phyloP scores from a whole-genome alignment of 2,797 vertebrate species.

The Chiloscyllium punctatum region DNA sequence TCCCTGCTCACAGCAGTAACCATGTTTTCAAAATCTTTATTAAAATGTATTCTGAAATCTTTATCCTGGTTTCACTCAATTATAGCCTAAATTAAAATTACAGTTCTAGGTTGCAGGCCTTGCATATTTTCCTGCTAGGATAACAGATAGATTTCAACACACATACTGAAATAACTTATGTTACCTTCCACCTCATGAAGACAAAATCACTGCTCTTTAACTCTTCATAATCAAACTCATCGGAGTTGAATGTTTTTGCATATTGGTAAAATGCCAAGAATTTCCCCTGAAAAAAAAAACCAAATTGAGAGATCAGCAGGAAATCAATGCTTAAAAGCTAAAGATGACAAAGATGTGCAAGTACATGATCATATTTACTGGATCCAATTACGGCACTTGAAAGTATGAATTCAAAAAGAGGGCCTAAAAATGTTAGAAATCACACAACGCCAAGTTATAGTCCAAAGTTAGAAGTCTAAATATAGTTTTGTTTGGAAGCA shows the following conservation, averaged over 20 bases:
- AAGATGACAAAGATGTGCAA: background rate
- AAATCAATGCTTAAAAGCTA: background rate
- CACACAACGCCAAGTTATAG: too few relatives aligned
- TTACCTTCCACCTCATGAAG: slow-evolving; percentile 99
- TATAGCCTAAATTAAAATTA: background rate
- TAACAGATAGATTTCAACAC: slow-evolving; percentile 8
- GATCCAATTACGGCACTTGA: background rate
- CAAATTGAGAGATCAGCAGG: background rate
- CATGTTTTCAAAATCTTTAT: background rate
- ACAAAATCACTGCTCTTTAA: slow-evolving; percentile 92
- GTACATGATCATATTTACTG: background rate
- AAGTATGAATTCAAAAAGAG: background rate
- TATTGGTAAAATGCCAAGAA: slow-evolving; percentile 98
- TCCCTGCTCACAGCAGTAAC: background rate
- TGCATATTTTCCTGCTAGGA: background rate
- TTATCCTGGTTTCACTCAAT: background rate
- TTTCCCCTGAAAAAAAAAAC: slow-evolving; percentile 73
- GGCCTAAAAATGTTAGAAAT: background rate
- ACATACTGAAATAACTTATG: slow-evolving; percentile 10
- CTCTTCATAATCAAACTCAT: slow-evolving; percentile 94
- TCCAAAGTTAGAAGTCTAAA: too few relatives aligned
- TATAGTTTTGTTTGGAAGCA: too few relatives aligned
- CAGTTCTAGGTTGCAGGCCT: background rate
- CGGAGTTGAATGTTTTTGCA: slow-evolving; percentile 94
- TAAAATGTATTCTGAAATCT: background rate